Base-by-base conservation (phyloP, 2,888 invertebrate genomes). In the Bedellia somnulentella region DNA sequence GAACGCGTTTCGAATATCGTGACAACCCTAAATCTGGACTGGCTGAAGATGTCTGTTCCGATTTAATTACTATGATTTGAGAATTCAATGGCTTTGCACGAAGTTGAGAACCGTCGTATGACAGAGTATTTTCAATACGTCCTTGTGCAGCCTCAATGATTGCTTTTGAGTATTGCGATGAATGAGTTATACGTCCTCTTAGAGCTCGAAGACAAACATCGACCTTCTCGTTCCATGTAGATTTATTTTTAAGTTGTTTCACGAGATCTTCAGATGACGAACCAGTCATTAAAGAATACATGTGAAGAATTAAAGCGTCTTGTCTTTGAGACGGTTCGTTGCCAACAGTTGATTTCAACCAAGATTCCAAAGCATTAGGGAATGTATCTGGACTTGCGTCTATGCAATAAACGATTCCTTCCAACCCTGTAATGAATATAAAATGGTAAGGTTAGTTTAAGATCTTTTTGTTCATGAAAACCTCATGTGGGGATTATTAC, bases 311-410 rank as follows among this genome's bases (percentile, higher is more conserved):
- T 2, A 66, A 39, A 0, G 44, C 52, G 3, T 51, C 41, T 35
- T 64, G 56, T 11, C 47, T 45, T 2, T 52, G 47, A 1, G 44
- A 44, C 4, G 42, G 31, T 30, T 37, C 49, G 4, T 2, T 41
- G 36, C 3, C 37, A 30, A 2, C 62, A 30, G 13, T 53, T 41
- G 4, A 45, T 37, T 24, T 4, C 17, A 30, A 18, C 4, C 12
- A 30, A n/a, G 21, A 15, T 4, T 53, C 43, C 1, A 67, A 34
- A 1, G 41, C 33, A 0, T 17, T 29, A 8, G 42, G 27, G 13
- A 54, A 42, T 18, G 60, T 54, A 4, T 44, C 45, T 4, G 62
- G 62, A 12, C 45, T 40, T 22, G 50, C 52, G 3, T 64, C 64
- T 12, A 63, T 30, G 25, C 55, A 55, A 35, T 45, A 63, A 1